Percentiles rank a stretch among this genome's conserved stretches.
Evolutionary conservation across 2,888 invertebrate species (phyloP).

Genomic region (Noctua comes): DNA sequence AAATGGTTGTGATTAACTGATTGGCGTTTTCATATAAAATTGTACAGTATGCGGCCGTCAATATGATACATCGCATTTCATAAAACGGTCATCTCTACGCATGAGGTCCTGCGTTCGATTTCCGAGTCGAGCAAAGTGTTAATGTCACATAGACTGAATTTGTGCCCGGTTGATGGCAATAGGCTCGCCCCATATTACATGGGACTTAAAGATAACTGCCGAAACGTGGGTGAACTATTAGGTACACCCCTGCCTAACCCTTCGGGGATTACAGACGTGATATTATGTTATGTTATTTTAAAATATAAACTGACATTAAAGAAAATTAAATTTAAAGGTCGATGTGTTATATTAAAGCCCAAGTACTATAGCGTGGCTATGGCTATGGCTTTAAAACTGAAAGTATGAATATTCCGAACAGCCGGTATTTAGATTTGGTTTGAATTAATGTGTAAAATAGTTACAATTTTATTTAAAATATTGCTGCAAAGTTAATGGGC

Average conservation of each 20-base stretch:
- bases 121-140: background rate
- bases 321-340: background rate
- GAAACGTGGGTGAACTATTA: background rate
- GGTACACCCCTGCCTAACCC: background rate
- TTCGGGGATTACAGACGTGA: background rate
- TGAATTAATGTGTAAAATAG: conserved; percentile 53
- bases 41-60: background rate
- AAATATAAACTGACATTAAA: background rate
- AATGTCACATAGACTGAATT: background rate
- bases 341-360: conserved; percentile 4
- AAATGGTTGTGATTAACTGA: conserved; percentile 17
- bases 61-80: conserved; percentile 9
- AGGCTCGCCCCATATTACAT: background rate
- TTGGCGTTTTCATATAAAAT: background rate
- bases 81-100: background rate
- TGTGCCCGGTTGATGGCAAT: background rate
- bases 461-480: conserved; percentile 5
- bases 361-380: background rate
- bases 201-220: background rate
- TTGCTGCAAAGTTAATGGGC: background rate
- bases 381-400: background rate
- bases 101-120: background rate
- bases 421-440: conserved; percentile 57
- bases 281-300: background rate
- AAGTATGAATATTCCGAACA: conserved; percentile 61